These are phyloP conservation scores for Oxyruncus cristatus DNA, from an alignment of 2,113 vertebrate genomes.

Conservation along the genomic window DNA sequence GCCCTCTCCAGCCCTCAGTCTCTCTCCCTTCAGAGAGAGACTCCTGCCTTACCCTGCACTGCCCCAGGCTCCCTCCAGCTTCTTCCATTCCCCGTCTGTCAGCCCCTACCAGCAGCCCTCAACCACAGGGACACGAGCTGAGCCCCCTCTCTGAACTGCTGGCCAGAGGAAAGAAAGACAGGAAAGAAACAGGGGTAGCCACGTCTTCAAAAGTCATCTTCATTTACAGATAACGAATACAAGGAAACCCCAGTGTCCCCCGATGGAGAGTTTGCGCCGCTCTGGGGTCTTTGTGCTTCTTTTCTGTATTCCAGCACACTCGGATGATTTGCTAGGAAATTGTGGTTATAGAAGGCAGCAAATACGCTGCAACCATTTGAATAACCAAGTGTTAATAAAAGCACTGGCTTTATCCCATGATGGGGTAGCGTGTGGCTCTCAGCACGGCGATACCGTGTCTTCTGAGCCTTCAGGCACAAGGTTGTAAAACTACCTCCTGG, in stretches of 20 bases:
- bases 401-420: not conserved
- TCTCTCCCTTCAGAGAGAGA: not conserved
- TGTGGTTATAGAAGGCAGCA: not conserved
- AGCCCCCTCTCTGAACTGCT: not conserved
- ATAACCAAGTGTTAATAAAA: not conserved
- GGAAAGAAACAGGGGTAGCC: not conserved
- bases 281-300: not conserved
- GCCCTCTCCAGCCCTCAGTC: not conserved
- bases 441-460: not conserved
- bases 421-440: not conserved
- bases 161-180: not conserved
- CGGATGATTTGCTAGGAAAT: not conserved
- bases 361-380: not conserved
- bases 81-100: not conserved
- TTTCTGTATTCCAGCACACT: not conserved
- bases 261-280: fast-evolving
- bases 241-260: not conserved
- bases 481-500: not conserved
- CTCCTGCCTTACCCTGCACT: not conserved
- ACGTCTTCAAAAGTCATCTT: not conserved
- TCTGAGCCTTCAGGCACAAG: not conserved
- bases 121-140: fast-evolving
- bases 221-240: not conserved
- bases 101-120: not conserved
- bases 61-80: not conserved